A percentile compares a stretch with the other conserved stretches of the same genome.
Conservation (phyloP, 2,113 vertebrate species). For the Gyps fulvus region DNA sequence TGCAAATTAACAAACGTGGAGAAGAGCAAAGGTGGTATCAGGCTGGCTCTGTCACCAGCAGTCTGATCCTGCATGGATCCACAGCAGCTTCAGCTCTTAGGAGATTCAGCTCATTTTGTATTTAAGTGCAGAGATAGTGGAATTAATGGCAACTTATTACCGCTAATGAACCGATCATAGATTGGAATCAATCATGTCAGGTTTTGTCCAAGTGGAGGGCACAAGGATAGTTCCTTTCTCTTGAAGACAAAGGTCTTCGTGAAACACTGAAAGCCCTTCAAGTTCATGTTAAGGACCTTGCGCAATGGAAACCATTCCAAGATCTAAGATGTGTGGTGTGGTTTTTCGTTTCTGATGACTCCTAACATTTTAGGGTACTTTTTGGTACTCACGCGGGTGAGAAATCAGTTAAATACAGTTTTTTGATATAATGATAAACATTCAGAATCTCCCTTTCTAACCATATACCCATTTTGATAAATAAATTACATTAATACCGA, state of each 20-base stretch:
- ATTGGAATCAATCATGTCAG: slow-evolving; percentile 24
- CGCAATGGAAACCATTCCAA: neutral
- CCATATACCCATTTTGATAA: neutral
- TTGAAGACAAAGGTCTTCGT: slow-evolving; percentile 3
- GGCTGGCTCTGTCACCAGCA: neutral
- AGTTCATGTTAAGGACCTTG: neutral
- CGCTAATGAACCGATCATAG: neutral
- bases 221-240: neutral
- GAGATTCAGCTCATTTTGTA: neutral
- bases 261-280: neutral
- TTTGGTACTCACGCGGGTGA: neutral
- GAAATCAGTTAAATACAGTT: neutral
- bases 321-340: neutral
- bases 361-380: neutral
- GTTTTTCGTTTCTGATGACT: neutral
- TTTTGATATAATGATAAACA: neutral
- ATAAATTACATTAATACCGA: slow-evolving; percentile 13
- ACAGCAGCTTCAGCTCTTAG: neutral
- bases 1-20: neutral
- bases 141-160: slow-evolving; percentile 49
- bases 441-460: neutral
- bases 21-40: neutral
- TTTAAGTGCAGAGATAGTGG: slow-evolving; percentile 13
- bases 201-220: neutral
- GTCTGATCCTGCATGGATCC: neutral